A percentile compares a stretch with the other conserved stretches of the same genome.
These are phyloP conservation scores for Platyscapa corneri DNA, from an alignment of 1,140 invertebrate species.

Conservation along the genomic window DNA sequence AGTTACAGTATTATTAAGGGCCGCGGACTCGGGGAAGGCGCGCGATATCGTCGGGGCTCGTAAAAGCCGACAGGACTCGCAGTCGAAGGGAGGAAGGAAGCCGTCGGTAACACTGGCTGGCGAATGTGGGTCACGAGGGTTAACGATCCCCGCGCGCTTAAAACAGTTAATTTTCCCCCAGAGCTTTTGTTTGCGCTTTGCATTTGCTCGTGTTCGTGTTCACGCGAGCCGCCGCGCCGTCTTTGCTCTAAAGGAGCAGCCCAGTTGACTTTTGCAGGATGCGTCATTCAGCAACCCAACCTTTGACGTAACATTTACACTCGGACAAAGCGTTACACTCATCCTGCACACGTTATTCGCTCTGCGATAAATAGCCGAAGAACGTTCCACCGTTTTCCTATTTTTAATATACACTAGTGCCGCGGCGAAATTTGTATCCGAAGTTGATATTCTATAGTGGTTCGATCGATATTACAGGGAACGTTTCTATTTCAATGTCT, in stretches of 20 bases:
- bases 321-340: neutral
- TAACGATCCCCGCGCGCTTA: neutral
- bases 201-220: neutral
- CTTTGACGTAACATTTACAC: neutral
- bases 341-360: no score
- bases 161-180: neutral
- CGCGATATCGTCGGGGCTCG: neutral
- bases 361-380: no score
- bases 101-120: neutral
- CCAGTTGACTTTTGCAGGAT: neutral
- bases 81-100: neutral
- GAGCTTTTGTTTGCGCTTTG: neutral
- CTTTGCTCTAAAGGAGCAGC: neutral
- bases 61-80: neutral
- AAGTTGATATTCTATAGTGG: no score
- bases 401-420: no score
- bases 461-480: no score
- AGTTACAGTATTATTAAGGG: no score
- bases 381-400: no score
- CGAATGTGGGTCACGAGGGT: constrained; percentile 2
- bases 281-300: neutral
- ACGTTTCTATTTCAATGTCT: no score
- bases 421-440: no score
- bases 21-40: neutral
- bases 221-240: neutral